Percentiles rank a stretch among this genome's conserved stretches.
phyloP scores from a whole-genome alignment of 1,140 invertebrate species.

The silkworm (Bombyx mori) region ASM3026992v2 NC_085124.1:13681501-13682000 shows the following conservation, averaged over 20 bases:
- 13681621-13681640: conserved; percentile 9
- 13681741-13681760: conserved; percentile 32
- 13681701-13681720: conserved; percentile 5
- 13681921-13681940: no score
- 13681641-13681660: background rate
- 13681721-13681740: conserved; percentile 16
- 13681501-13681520: conserved; percentile 26
- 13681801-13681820: conserved; percentile 3
- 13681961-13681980: no score
- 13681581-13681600: conserved; percentile 9
- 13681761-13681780: conserved; percentile 35
- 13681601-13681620: conserved; percentile 6
- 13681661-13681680: background rate
- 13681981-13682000: no score
- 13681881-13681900: background rate
- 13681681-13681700: background rate
- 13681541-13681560: conserved; percentile 29
- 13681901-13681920: background rate
- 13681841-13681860: conserved; percentile 10
- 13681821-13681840: conserved; percentile 16
- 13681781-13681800: conserved; percentile 34
- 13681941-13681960: no score
- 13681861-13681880: background rate
- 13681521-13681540: conserved; percentile 17
- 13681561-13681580: conserved; percentile 30